Evolutionary conservation across 2,797 vertebrate genomes (phyloP).

Genomic region (Taenioides sp.): DNA sequence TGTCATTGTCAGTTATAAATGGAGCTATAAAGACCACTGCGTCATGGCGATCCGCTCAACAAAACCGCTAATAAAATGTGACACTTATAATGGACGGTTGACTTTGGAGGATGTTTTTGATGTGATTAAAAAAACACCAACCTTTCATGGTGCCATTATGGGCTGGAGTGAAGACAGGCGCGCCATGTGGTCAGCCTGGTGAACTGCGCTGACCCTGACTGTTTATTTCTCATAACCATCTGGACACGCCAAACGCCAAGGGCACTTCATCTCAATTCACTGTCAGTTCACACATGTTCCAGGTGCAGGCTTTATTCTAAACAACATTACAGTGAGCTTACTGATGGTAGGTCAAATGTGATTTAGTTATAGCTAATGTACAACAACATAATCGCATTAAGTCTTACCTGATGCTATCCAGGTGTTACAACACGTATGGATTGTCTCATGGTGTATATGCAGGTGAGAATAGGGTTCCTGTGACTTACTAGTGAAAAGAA

Average conservation of each 20-base stretch:
- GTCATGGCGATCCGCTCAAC: neutral
- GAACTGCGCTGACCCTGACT: conserved; percentile 56
- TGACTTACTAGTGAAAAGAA: neutral
- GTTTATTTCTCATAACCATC: conserved; percentile 72
- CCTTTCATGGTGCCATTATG: conserved; percentile 23
- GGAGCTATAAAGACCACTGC: conserved; percentile 8
- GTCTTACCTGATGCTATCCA: neutral
- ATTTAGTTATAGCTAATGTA: neutral
- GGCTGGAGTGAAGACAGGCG: conserved; percentile 23
- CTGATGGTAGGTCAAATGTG: neutral
- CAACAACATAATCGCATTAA: neutral
- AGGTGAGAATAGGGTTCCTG: neutral
- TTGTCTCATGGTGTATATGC: neutral
- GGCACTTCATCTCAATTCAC: conserved; percentile 51
- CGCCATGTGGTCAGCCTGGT: conserved; percentile 58
- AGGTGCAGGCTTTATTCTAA: neutral
- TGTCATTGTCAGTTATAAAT: conserved; percentile 7
- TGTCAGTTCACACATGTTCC: conserved; percentile 2
- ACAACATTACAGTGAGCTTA: neutral
- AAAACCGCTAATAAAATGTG: conserved; percentile 4
- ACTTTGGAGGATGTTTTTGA: conserved; percentile 9
- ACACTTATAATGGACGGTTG: neutral
- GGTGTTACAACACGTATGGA: neutral
- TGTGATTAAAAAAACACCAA: conserved; percentile 7
- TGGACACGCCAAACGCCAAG: conserved; percentile 65